phyloP scores from a whole-genome alignment of 2,113 vertebrate species.

The Engystomops pustulosus region DNA sequence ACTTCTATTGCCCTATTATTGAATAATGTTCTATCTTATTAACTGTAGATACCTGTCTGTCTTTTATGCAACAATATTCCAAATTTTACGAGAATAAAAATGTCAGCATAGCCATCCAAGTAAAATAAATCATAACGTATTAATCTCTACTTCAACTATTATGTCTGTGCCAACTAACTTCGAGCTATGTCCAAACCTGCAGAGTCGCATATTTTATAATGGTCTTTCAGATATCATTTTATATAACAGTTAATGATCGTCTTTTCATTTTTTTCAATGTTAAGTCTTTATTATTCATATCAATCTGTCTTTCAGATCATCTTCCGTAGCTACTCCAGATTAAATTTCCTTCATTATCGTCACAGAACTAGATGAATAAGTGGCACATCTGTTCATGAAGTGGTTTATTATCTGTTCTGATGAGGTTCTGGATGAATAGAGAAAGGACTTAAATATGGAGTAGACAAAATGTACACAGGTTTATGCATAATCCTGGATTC shows the following conservation, averaged over 20 bases:
- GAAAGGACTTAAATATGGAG: constrained; percentile 69
- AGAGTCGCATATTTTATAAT: constrained; percentile 57
- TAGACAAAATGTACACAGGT: constrained; percentile 64
- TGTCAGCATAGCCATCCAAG: background rate
- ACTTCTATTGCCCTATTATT: background rate
- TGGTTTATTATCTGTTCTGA: constrained; percentile 78
- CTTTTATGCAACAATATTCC: background rate
- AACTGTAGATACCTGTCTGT: background rate
- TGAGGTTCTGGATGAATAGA: constrained; percentile 73
- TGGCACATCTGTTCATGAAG: constrained; percentile 80
- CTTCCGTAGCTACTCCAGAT: constrained; percentile 75
- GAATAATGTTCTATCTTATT: background rate
- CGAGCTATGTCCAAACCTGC: constrained; percentile 61
- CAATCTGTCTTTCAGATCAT: constrained; percentile 75
- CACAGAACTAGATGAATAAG: constrained; percentile 78
- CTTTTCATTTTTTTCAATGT: constrained; percentile 65
- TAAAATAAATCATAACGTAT: constrained; percentile 17
- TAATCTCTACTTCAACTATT: constrained; percentile 19
- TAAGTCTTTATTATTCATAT: constrained; percentile 72
- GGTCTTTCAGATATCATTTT: constrained; percentile 59
- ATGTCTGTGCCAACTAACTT: constrained; percentile 35
- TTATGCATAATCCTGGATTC: constrained; percentile 67
- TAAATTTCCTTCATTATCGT: constrained; percentile 79
- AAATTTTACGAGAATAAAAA: background rate
- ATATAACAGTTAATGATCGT: constrained; percentile 61